Conservation (phyloP, 2,113 vertebrate species). For the Pseudonaja textilis region DNA sequence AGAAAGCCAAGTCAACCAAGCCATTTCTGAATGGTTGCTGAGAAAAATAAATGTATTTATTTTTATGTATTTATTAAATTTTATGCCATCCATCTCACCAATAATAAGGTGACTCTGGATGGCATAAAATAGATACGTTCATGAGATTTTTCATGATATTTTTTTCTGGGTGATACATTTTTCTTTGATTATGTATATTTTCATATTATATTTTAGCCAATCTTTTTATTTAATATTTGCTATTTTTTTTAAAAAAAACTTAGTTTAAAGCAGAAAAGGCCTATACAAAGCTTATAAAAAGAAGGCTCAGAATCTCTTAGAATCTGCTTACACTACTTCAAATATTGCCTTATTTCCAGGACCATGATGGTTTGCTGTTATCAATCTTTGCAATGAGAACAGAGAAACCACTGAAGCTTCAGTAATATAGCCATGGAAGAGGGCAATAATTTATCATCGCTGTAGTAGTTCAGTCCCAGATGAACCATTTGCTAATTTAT, state of each 20-base stretch:
- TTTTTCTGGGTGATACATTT: neutral
- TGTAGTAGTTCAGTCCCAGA: constrained; percentile 72
- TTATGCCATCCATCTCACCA: neutral
- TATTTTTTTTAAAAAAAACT: neutral
- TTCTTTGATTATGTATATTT: neutral
- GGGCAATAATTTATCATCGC: constrained; percentile 76
- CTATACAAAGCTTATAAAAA: constrained; percentile 7
- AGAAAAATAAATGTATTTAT: neutral
- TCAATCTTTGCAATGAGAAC: constrained; percentile 50
- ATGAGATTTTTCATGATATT: neutral
- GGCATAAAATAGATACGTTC: neutral
- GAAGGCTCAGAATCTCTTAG: constrained; percentile 12
- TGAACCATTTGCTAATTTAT: constrained; percentile 77
- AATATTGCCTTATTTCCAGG: constrained; percentile 41
- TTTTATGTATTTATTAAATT: neutral
- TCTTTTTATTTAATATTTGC: neutral
- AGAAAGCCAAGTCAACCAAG: neutral
- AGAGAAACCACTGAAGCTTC: constrained; percentile 58
- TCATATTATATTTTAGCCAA: neutral
- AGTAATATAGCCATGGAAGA: constrained; percentile 59
- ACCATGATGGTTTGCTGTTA: neutral
- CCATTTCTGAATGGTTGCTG: neutral
- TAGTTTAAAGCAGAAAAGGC: neutral
- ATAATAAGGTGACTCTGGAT: neutral
- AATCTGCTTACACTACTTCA: constrained; percentile 47